phyloP scores from a whole-genome alignment of 2,113 vertebrate genomes.

The Pogonocichla stellata region DNA sequence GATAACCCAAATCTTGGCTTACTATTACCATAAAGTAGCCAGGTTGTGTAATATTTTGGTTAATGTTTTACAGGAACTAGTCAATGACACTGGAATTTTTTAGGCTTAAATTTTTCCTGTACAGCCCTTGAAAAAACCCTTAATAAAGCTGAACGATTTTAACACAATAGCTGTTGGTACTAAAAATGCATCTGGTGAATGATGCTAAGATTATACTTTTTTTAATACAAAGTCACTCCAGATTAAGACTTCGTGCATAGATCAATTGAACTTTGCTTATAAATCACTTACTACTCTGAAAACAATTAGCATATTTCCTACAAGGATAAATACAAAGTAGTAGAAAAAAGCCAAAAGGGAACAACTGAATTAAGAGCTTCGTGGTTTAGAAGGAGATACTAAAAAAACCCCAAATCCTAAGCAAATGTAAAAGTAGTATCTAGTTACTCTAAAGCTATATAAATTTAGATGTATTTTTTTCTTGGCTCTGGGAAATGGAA shows the following conservation, averaged over 20 bases:
- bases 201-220: conserved; percentile 45
- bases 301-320: background rate
- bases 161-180: conserved; percentile 45
- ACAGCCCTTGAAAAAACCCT: conserved; percentile 16
- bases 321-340: background rate
- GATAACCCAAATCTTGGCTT: background rate
- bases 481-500: background rate
- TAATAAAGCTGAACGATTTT: conserved; percentile 43
- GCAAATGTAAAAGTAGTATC: background rate
- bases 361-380: background rate
- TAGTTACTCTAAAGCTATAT: background rate
- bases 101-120: conserved; percentile 27
- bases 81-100: conserved; percentile 12
- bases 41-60: conserved; percentile 11
- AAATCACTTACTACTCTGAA: conserved; percentile 2
- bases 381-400: background rate
- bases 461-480: background rate
- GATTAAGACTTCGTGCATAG: background rate
- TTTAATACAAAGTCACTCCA: conserved; percentile 7
- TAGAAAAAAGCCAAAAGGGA: background rate
- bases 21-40: background rate
- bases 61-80: conserved; percentile 40
- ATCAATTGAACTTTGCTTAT: conserved; percentile 30
- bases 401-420: rapidly evolving
- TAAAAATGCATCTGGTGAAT: conserved; percentile 12